Base-by-base conservation (phyloP, 2,113 vertebrate genomes). In the Crotalus helleri region DNA sequence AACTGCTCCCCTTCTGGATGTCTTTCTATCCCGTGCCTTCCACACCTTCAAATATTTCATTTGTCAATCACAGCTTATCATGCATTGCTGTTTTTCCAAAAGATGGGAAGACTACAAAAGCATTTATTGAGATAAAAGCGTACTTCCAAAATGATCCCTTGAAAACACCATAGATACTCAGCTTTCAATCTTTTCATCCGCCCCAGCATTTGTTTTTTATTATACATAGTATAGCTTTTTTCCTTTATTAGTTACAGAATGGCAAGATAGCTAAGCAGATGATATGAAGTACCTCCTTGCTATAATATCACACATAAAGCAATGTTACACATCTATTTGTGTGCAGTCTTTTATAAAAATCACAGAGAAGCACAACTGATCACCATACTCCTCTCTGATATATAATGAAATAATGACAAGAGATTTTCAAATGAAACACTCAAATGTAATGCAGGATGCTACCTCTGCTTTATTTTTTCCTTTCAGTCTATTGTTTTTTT, bases 351-450 rank as follows among this genome's bases (percentile, higher is more conserved):
- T 95, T 92, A 93, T 96, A 90, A 91, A 93, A 92, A 94, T 85
- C 91, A 94, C 88, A 95, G 91, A 93, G 94, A 91, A 15, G 57
- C 89, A 91, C 94, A 69, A 23, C n/a, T 85, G 94, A 89, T 90
- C 64, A 61, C 90, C 91, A 57, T 54, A 94, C 95, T 17, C 92
- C 93, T 90, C 94, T 94, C 94, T 95, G 93, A 59, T 93, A 89
- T 92, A 46, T 29, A 89, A 93, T 93, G 49, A 57, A 90, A 90
- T 90, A 93, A 94, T 89, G 93, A 87, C 57, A 64, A 95, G 90
- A 94, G 93, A 74, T 95, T 96, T 87, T 93, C 55, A 96, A 93
- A 29, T 88, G 26, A 59, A 55, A 51, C 92, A n/a, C 92, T 96
- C 94, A 61, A 89, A 19, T 92, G 91, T 44, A 94, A 44, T 29